Percentiles rank a stretch among this genome's conserved stretches.
Conservation (phyloP, 2,888 invertebrate species). For the Cyclophora punctaria region DNA sequence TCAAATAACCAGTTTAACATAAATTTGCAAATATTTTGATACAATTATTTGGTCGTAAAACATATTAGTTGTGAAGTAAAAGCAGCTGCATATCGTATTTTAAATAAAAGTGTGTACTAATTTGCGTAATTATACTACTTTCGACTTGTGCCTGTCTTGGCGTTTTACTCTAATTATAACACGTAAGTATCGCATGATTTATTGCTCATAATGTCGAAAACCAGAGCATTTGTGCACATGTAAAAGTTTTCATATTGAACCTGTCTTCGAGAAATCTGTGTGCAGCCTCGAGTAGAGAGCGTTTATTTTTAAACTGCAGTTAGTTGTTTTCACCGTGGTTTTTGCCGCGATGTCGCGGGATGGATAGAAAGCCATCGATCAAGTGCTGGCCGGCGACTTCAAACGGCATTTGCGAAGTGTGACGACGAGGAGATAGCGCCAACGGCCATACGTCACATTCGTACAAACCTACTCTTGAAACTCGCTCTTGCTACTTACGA, state of each 20-base stretch:
- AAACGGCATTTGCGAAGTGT: constrained; percentile 41
- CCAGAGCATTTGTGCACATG: too few relatives aligned
- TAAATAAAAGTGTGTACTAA: neutral
- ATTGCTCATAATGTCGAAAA: too few relatives aligned
- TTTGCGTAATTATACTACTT: too few relatives aligned
- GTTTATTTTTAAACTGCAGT: constrained; percentile 61
- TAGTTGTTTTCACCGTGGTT: constrained; percentile 66
- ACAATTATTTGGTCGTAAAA: too few relatives aligned
- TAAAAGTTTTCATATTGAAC: neutral
- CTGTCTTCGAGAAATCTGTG: constrained; percentile 28
- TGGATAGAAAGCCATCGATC: constrained; percentile 72
- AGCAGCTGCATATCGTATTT: neutral
- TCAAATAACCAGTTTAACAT: too few relatives aligned
- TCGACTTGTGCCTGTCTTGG: too few relatives aligned
- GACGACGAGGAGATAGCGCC: constrained; percentile 31
- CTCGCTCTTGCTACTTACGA: too few relatives aligned
- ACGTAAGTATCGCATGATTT: too few relatives aligned
- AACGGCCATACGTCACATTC: neutral
- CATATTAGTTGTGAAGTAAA: too few relatives aligned
- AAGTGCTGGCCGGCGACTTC: constrained; percentile 57
- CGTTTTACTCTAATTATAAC: too few relatives aligned
- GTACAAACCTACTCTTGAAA: too few relatives aligned
- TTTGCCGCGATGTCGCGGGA: constrained; percentile 51
- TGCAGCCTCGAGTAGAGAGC: constrained; percentile 28
- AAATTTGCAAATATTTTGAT: too few relatives aligned